These are phyloP conservation scores for Oreotragus oreotragus DNA, from an alignment of 2,113 vertebrate genomes.

Conservation along the genomic window DNA sequence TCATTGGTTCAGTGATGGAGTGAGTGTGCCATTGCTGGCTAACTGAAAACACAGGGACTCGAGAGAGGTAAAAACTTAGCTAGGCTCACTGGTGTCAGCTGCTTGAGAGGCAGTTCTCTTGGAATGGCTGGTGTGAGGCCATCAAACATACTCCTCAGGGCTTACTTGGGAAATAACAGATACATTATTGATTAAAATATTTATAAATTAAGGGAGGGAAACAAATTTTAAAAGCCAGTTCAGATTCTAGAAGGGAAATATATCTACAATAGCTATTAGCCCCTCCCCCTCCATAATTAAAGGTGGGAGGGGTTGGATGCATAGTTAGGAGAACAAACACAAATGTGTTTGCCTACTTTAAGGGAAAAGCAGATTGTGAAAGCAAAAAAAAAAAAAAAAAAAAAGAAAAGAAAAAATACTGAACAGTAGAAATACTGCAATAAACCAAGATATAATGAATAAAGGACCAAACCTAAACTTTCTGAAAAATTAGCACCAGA, in stretches of 20 bases:
- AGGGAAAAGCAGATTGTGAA: conserved; percentile 12
- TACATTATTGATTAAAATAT: conserved; percentile 78
- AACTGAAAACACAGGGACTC: conserved; percentile 33
- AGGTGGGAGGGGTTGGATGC: neutral
- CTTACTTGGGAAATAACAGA: conserved; percentile 74
- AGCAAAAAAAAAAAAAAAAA: neutral
- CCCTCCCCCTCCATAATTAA: conserved; percentile 24
- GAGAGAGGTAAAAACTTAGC: conserved; percentile 41
- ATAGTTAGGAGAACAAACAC: conserved; percentile 47
- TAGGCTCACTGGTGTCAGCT: conserved; percentile 68
- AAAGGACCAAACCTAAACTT: neutral
- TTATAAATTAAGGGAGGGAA: conserved; percentile 79
- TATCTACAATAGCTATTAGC: conserved; percentile 68
- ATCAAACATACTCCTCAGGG: conserved; percentile 67
- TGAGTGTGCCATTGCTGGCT: neutral
- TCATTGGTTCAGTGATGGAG: neutral
- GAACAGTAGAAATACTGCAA: neutral
- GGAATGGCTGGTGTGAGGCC: conserved; percentile 67
- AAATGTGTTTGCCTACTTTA: neutral
- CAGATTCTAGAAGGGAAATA: conserved; percentile 66
- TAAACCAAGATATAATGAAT: neutral
- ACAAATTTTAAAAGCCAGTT: conserved; percentile 75
- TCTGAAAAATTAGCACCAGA: neutral
- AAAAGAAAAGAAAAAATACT: neutral
- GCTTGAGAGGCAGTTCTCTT: conserved; percentile 32